Percentiles rank a stretch among this genome's conserved stretches.
These are phyloP conservation scores for Scomber japonicus DNA, from an alignment of 2,113 vertebrate species.

Conservation along the genomic window DNA sequence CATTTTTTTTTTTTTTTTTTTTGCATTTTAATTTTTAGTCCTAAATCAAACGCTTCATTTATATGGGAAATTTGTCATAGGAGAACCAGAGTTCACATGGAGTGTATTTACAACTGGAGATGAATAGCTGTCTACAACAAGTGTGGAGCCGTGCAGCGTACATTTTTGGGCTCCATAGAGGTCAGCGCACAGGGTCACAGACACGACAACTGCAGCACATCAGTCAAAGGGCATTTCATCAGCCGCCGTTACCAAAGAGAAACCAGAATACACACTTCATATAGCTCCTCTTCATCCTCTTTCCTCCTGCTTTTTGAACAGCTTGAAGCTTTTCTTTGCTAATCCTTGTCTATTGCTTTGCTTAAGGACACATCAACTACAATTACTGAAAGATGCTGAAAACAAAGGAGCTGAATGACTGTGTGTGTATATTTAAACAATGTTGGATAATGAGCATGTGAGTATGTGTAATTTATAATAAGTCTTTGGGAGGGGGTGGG, in stretches of 20 bases:
- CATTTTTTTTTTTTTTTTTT: not conserved
- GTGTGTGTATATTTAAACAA: constrained; percentile 19
- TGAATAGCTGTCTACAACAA: constrained; percentile 42
- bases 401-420: not conserved
- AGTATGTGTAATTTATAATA: not conserved
- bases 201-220: constrained; percentile 79
- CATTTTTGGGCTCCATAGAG: constrained; percentile 50
- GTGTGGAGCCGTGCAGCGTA: constrained; percentile 46
- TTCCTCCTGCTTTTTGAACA: not conserved
- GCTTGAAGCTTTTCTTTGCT: not conserved
- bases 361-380: constrained; percentile 32
- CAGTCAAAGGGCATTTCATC: constrained; percentile 79
- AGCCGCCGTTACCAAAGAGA: constrained; percentile 45
- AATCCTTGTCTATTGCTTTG: constrained; percentile 70
- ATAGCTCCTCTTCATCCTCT: constrained; percentile 6
- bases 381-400: constrained; percentile 20
- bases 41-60: not conserved
- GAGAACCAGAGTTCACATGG: not conserved
- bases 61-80: not conserved
- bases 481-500: too few relatives aligned
- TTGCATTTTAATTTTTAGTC: not conserved
- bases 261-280: constrained; percentile 64
- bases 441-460: not conserved
- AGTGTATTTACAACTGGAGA: constrained; percentile 3
- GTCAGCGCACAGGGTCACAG: constrained; percentile 45